Percentiles rank a stretch among this genome's conserved stretches.
phyloP scores from a whole-genome alignment of 1,140 invertebrate species.

The Sinonovacula constricta region DNA sequence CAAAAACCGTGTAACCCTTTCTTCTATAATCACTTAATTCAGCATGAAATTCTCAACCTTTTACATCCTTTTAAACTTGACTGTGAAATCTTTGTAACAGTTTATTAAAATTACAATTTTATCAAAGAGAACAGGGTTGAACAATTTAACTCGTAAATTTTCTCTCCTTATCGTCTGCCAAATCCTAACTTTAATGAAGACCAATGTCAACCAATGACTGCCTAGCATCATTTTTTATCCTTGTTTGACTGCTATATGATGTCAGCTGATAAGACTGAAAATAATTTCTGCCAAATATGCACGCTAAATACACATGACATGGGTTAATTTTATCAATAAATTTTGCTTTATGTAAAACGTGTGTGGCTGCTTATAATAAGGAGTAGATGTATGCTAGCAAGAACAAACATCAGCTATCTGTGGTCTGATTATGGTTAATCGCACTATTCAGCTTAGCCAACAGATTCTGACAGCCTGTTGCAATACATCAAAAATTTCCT shows the following conservation, averaged over 20 bases:
- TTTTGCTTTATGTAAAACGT: constrained; percentile 49
- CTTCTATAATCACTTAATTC: background rate
- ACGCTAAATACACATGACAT: too few species aligned
- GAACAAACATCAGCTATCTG: constrained; percentile 47
- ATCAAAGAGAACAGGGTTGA: too few species aligned
- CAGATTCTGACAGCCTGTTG: constrained; percentile 27
- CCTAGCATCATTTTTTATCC: constrained; percentile 30
- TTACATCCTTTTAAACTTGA: background rate
- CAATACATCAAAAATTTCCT: constrained; percentile 47
- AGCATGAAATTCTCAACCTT: background rate
- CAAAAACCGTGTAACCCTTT: background rate
- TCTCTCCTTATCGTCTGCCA: background rate
- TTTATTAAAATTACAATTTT: background rate
- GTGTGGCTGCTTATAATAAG: constrained; percentile 38
- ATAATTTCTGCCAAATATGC: constrained; percentile 43
- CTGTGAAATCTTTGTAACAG: background rate
- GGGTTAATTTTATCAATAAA: constrained; percentile 51
- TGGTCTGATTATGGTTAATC: constrained; percentile 48
- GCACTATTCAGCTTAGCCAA: constrained; percentile 12
- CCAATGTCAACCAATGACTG: background rate
- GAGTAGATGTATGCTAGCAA: constrained; percentile 43
- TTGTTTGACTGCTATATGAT: constrained; percentile 32
- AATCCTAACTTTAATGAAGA: background rate
- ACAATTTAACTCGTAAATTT: background rate
- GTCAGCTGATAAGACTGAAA: constrained; percentile 23